phyloP scores from a whole-genome alignment of 2,797 vertebrate genomes.

The Morus bassanus region DNA sequence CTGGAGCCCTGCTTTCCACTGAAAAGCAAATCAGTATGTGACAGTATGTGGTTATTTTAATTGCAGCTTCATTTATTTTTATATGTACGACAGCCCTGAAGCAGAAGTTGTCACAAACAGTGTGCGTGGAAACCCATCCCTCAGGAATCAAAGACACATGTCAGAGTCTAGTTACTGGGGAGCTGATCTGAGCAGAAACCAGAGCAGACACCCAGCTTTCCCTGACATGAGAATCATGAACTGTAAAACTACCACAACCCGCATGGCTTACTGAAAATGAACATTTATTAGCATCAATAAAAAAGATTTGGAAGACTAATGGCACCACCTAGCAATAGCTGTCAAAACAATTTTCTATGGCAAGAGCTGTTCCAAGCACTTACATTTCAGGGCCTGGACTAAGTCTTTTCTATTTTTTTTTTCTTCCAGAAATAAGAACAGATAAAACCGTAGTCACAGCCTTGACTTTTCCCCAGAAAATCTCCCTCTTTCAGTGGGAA shows the following conservation, averaged over 20 bases:
- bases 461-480: not conserved
- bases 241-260: not conserved
- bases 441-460: not conserved
- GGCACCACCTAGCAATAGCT: not conserved
- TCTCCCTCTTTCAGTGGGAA: not conserved
- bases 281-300: not conserved
- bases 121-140: not conserved
- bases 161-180: not conserved
- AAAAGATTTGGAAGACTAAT: not conserved
- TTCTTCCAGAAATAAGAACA: not conserved
- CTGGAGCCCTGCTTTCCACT: not conserved
- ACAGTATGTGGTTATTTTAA: conserved; percentile 4
- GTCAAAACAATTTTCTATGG: not conserved
- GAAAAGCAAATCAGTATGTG: not conserved
- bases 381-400: not conserved
- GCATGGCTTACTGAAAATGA: accelerated
- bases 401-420: not conserved
- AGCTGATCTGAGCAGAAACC: not conserved
- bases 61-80: conserved; percentile 12
- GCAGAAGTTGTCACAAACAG: not conserved
- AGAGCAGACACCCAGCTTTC: not conserved
- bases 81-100: not conserved
- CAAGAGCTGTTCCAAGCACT: not conserved
- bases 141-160: not conserved
- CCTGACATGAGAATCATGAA: not conserved